Base-by-base conservation (phyloP, 1,140 invertebrate species). In the Chironomus tepperi region DNA sequence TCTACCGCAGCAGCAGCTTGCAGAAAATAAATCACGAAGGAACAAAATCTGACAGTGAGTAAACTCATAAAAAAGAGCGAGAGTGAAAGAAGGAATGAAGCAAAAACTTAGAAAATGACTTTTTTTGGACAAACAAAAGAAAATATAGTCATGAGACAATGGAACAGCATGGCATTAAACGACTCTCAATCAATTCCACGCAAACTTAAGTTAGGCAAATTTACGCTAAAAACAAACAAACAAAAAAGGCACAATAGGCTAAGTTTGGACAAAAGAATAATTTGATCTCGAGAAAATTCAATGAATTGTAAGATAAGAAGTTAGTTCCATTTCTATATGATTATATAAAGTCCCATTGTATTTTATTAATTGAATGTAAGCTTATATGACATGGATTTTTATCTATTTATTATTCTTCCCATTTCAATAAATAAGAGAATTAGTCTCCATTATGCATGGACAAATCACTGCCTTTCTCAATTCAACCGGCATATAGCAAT, bases 381-480 rank as follows among this genome's bases (percentile, higher is more conserved):
- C 47, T n/a, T 5, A 12, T 15, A 57, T 57, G n/a, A 57, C 12
- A 57, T n/a, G n/a, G n/a, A 57, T 57, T 57, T n/a, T 47, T 47
- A 12, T 57, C 47, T 57, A 12, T 57, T 57, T 57, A 10, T 57
- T 57, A 57, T 57, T 12, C 47, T 57, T 15, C 12, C 47, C 12
- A 57, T 57, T 57, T 57, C 12, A 57, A 57, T 57, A 57, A 57
- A 57, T 57, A n/a, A 57, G 12, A 57, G 47, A 57, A 57, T 57
- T 57, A 57, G 47, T 57, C 47, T 57, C 24, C 24, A 34, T 34
- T 57, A 57, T 57, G 47, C 12, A 12, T 57, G 47, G 47, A 57
- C 47, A 57, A 57, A 57, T 57, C 47, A 57, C 47, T 57, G 47
- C 47, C 12, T 57, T 57, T 15, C 24, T 34, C 24, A 34, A 34